Percentiles rank a stretch among this genome's conserved stretches.
Conservation (phyloP, 2,113 vertebrate species). For the Onychostoma macrolepis region DNA sequence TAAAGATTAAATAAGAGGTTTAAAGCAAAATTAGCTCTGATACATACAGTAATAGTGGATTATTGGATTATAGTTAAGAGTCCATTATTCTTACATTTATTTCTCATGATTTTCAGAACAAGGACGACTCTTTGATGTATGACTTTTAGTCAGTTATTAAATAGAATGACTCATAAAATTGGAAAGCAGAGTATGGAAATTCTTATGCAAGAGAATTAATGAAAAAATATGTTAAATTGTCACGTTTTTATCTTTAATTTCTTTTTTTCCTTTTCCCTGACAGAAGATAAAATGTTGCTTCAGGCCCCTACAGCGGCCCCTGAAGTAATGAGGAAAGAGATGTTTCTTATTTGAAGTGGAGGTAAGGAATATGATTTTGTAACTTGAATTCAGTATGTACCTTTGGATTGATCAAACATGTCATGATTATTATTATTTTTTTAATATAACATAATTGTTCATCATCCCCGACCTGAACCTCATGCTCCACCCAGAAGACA, state of each 20-base stretch:
- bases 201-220: background rate
- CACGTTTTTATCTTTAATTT: background rate
- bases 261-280: background rate
- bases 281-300: background rate
- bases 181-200: background rate
- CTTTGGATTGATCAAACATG: background rate
- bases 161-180: background rate
- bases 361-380: background rate
- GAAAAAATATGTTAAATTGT: background rate
- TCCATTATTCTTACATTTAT: background rate
- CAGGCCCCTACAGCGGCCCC: background rate
- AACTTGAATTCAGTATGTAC: background rate
- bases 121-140: background rate
- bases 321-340: background rate
- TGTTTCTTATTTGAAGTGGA: background rate
- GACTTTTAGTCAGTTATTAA: background rate
- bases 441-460: too few species aligned
- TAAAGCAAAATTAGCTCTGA: background rate
- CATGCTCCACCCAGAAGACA: too few species aligned
- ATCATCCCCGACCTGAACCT: too few species aligned
- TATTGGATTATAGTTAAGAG: background rate
- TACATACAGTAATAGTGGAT: background rate
- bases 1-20: background rate
- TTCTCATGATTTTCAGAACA: background rate
- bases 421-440: background rate